phyloP scores from a whole-genome alignment of 1,140 invertebrate species.

The Diabrotica undecimpunctata region DNA sequence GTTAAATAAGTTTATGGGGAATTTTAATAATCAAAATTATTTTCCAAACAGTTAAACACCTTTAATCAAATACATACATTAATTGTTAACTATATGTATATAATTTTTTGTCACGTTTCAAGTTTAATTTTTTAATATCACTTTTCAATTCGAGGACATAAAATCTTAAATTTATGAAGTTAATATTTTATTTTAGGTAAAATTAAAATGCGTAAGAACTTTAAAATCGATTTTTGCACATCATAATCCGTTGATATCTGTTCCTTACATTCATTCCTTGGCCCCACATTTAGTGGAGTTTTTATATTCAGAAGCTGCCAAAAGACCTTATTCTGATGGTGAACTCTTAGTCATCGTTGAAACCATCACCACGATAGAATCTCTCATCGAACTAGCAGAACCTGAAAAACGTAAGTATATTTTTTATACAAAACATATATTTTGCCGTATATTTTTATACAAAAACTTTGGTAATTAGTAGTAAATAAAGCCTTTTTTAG shows the following conservation, averaged over 20 bases:
- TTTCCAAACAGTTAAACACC: no score
- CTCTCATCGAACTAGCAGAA: constrained; percentile 69
- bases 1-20: no score
- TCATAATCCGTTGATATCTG: constrained; percentile 64
- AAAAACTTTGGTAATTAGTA: no score
- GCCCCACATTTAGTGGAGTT: constrained; percentile 71
- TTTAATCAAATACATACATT: no score
- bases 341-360: constrained; percentile 66
- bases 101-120: no score
- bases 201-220: constrained; percentile 75
- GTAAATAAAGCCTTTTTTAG: not conserved
- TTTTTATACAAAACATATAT: constrained; percentile 8
- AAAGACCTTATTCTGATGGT: constrained; percentile 55
- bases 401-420: constrained; percentile 70
- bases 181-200: constrained; percentile 56
- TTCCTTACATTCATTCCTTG: constrained; percentile 77
- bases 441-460: constrained; percentile 47
- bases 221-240: constrained; percentile 71
- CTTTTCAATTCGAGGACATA: no score
- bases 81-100: no score
- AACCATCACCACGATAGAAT: constrained; percentile 67
- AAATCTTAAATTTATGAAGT: no score
- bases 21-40: no score
- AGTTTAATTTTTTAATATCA: no score
- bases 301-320: constrained; percentile 61